phyloP scores from a whole-genome alignment of 1,140 invertebrate genomes.

The Bombyx mandarina region DNA sequence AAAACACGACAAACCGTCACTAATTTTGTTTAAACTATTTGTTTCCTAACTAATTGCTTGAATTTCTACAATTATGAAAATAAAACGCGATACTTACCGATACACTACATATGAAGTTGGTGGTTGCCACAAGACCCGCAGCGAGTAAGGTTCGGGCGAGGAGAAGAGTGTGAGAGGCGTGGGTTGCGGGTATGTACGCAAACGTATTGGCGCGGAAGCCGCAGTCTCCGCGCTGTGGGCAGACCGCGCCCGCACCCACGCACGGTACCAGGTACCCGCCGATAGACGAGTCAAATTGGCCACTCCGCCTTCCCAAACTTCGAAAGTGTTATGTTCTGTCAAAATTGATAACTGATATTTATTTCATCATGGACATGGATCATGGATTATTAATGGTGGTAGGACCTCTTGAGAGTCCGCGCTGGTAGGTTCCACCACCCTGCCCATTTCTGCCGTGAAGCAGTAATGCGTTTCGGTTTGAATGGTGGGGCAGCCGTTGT shows the following conservation, averaged over 20 bases:
- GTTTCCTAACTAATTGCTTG: too few species aligned
- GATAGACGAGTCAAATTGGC: slow-evolving; percentile 44
- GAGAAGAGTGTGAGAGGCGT: slow-evolving; percentile 70
- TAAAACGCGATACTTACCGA: slow-evolving; percentile 16
- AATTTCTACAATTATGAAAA: too few species aligned
- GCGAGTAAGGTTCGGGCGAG: slow-evolving; percentile 52
- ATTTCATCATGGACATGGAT: too few species aligned
- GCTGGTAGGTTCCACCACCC: too few species aligned
- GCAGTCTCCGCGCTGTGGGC: slow-evolving; percentile 76
- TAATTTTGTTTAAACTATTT: too few species aligned
- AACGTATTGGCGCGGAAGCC: slow-evolving; percentile 73
- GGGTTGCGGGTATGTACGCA: slow-evolving; percentile 80
- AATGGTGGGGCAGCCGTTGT: too few species aligned
- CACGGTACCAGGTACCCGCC: slow-evolving; percentile 75
- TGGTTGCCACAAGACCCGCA: slow-evolving; percentile 77
- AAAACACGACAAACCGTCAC: too few species aligned
- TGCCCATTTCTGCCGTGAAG: too few species aligned
- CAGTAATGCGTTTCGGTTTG: too few species aligned
- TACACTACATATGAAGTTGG: slow-evolving; percentile 42
- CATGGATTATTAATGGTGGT: too few species aligned
- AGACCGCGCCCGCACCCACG: slow-evolving; percentile 82
- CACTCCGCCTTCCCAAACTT: slow-evolving; percentile 54
- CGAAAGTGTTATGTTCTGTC: slow-evolving; percentile 56
- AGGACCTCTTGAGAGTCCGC: too few species aligned
- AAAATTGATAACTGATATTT: not conserved